phyloP scores from a whole-genome alignment of 2,888 invertebrate species.

The Rugalucina vietnamica region DNA sequence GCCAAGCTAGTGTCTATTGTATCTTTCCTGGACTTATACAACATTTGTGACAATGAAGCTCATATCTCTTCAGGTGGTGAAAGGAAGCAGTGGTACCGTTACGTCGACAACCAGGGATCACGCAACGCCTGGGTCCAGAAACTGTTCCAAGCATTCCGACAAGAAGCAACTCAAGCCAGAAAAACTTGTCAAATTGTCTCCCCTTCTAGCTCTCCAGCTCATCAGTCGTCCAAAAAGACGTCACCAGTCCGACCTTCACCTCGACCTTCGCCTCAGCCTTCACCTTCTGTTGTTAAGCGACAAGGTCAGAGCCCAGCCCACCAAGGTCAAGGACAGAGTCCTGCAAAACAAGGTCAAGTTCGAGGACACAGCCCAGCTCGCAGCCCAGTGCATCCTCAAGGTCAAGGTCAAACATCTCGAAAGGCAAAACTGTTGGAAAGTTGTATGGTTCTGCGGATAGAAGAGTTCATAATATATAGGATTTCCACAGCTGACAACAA shows the following conservation, averaged over 20 bases:
- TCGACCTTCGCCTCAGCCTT: constrained; percentile 23
- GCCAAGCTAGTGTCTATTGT: no score
- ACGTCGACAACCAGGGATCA: constrained; percentile 89
- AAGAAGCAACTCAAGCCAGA: constrained; percentile 87
- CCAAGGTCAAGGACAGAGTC: no score
- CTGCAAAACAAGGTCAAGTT: constrained; percentile 28
- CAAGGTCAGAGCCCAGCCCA: constrained; percentile 45
- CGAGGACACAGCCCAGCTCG: no score
- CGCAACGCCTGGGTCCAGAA: constrained; percentile 92
- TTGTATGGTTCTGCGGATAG: constrained; percentile 94
- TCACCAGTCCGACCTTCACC: constrained; percentile 39
- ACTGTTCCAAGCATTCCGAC: constrained; percentile 91
- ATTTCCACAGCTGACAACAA: constrained; percentile 88
- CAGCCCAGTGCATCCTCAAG: constrained; percentile 38
- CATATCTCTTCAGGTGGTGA: constrained; percentile 89
- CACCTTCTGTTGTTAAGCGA: constrained; percentile 8
- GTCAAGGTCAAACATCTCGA: constrained; percentile 45
- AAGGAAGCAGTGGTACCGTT: constrained; percentile 95
- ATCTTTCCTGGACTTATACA: no score
- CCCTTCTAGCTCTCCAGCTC: constrained; percentile 68
- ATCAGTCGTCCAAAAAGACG: constrained; percentile 40
- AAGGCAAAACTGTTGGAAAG: constrained; percentile 91
- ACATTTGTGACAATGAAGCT: no score
- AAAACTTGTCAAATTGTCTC: constrained; percentile 68
- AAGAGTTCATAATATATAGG: constrained; percentile 95